Evolutionary conservation across 2,888 invertebrate genomes (phyloP).

Genomic region (Ornithoptera alexandrae): DNA sequence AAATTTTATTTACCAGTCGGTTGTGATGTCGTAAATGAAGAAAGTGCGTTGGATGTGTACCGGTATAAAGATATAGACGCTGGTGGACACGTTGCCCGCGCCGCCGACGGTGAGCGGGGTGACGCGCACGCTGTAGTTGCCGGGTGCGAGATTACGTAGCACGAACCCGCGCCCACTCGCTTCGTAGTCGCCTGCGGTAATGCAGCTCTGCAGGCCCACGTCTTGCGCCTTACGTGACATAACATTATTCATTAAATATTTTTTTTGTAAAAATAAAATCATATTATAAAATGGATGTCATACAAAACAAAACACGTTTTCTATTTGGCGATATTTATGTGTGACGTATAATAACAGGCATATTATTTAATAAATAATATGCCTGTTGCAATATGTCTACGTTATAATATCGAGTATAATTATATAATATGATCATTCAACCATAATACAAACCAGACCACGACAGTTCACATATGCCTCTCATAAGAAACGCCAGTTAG

Average conservation of each 20-base stretch:
- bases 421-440: too few species aligned
- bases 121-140: constrained; percentile 90
- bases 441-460: too few species aligned
- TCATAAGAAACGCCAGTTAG: too few species aligned
- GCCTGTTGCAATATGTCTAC: too few species aligned
- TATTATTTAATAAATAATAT: too few species aligned
- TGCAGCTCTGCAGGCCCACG: constrained; percentile 81
- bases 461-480: too few species aligned
- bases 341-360: too few species aligned
- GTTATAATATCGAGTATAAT: too few species aligned
- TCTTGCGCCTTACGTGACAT: constrained; percentile 60
- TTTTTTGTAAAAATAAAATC: neutral
- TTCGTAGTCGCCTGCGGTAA: constrained; percentile 82
- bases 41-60: constrained; percentile 50
- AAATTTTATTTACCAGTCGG: neutral
- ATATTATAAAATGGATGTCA: too few species aligned
- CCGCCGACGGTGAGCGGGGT: constrained; percentile 89
- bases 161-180: constrained; percentile 70
- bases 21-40: too few species aligned
- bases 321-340: too few species aligned
- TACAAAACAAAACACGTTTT: too few species aligned
- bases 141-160: constrained; percentile 82
- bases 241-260: neutral
- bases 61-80: constrained; percentile 82
- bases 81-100: constrained; percentile 81